Base-by-base conservation (phyloP, 2,888 invertebrate species). In the Melangyna quadrimaculata region DNA sequence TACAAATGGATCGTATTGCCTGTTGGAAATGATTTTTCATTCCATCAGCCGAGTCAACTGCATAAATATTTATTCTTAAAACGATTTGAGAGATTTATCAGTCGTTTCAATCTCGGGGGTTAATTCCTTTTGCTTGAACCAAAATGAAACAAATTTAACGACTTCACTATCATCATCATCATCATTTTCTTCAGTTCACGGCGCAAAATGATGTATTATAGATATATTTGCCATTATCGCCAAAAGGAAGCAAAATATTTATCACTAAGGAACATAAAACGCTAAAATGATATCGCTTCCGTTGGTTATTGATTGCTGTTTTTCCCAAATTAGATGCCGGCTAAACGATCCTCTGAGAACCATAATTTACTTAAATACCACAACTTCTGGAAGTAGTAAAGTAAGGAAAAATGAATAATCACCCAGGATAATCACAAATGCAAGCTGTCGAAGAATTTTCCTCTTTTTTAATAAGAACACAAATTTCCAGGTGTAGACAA, bases 241-340 rank as follows among this genome's bases (percentile, higher is more conserved):
- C 8, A 40, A 27, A 37, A 17, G 43, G 43, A 27, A 63, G 27
- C 27, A 27, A n/a, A 40, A 43, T 27, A 48, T 72, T 35, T 32
- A 24, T 35, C 35, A 37, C 10, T n/a, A 35, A 59, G 19, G 14
- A 27, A 14, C 32, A 59, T 17, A 77, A 22, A 55, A 51, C 19
- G 59, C 19, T 61, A 51, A 51, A 67, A 51, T n/a, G 53, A 55
- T 63, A 71, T 71, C 61, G 24, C 70, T 71, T 37, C 70, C 51
- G 63, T 78, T 70, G 35, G 37, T 32, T 45, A 78, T 63, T 70
- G 78, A 78, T 78, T 63, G 53, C 32, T 63, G 17, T 27, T 43
- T 43, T 61, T 22, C n/a, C n/a, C 17, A 43, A 70, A 61, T 61
- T 53, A 77, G 53, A 70, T 70, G 4, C 40, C 0, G 70, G 32